These are phyloP conservation scores for Ichneumoninae sp. DNA, from an alignment of 2,888 invertebrate genomes.

Conservation along the genomic window DNA sequence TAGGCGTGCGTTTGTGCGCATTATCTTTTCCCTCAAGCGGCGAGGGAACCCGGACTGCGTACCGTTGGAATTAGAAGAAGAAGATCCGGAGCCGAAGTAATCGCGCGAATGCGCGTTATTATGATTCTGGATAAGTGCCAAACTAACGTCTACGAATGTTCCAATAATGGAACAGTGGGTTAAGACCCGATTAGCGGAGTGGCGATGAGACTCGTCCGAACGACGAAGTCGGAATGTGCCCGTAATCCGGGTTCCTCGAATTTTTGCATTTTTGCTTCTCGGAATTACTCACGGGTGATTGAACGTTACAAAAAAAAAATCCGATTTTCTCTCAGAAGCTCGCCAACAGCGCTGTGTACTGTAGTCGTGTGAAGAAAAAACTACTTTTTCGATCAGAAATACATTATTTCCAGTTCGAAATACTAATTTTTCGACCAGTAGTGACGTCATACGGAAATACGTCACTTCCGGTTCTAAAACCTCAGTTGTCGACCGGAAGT, in stretches of 20 bases:
- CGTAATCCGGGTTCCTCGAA: background rate
- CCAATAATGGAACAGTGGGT: slow-evolving; percentile 70
- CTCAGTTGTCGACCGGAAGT: no score
- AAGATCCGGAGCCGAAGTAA: slow-evolving; percentile 59
- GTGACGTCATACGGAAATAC: background rate
- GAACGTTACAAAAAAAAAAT: no score
- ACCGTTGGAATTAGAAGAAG: slow-evolving; percentile 8
- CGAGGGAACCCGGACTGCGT: slow-evolving; percentile 4
- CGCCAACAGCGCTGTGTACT: no score
- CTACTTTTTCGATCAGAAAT: background rate
- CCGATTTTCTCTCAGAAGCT: background rate
- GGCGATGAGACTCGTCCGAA: slow-evolving; percentile 34
- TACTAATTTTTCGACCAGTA: background rate
- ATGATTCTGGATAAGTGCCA: slow-evolving; percentile 68
- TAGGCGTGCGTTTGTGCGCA: slow-evolving; percentile 16
- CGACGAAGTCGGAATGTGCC: slow-evolving; percentile 22
- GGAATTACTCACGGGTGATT: no score
- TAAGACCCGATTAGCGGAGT: slow-evolving; percentile 67
- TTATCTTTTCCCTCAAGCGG: slow-evolving; percentile 40
- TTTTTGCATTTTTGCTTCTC: slow-evolving; percentile 16
- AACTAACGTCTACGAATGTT: slow-evolving; percentile 67
- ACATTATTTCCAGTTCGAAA: background rate
- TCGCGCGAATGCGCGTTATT: slow-evolving; percentile 60
- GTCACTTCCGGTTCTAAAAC: no score
- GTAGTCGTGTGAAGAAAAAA: background rate